These are phyloP conservation scores for Struthidea cinerea DNA, from an alignment of 2,113 vertebrate genomes.

Conservation along the genomic window DNA sequence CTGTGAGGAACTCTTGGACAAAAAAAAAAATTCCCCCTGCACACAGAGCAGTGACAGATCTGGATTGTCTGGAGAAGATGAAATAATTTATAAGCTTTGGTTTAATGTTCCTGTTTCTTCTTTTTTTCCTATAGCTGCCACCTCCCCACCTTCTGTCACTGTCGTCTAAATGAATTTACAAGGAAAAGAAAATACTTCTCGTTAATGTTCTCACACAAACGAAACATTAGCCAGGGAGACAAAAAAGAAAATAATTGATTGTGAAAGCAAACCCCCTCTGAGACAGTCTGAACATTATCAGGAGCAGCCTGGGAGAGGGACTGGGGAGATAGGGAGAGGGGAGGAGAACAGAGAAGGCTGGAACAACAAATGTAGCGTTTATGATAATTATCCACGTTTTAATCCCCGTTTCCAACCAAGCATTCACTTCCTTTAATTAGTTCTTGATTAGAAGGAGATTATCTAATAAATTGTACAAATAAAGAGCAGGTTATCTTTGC, in stretches of 20 bases:
- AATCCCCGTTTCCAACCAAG: slow-evolving; percentile 69
- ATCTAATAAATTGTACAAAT: slow-evolving; percentile 71
- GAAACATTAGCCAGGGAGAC: slow-evolving; percentile 38
- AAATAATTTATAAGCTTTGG: slow-evolving; percentile 52
- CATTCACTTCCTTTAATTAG: slow-evolving; percentile 73
- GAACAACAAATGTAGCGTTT: slow-evolving; percentile 46
- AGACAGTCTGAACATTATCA: slow-evolving; percentile 41
- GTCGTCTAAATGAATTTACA: slow-evolving; percentile 37
- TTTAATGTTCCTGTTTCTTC: slow-evolving; percentile 27
- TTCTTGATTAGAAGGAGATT: slow-evolving; percentile 70
- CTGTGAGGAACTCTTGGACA: neutral
- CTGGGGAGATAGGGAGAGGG: neutral
- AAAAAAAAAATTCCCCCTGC: neutral
- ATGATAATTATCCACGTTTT: slow-evolving; percentile 66
- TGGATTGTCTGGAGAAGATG: slow-evolving; percentile 46
- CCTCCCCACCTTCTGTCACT: slow-evolving; percentile 57
- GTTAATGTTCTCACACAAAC: slow-evolving; percentile 57
- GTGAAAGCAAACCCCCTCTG: slow-evolving; percentile 51
- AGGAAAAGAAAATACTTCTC: slow-evolving; percentile 51
- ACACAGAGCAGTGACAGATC: neutral
- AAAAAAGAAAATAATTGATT: slow-evolving; percentile 56
- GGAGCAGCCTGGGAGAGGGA: slow-evolving; percentile 43
- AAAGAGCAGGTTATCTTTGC: slow-evolving; percentile 46
- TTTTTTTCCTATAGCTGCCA: slow-evolving; percentile 13
- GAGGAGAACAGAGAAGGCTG: neutral